Evolutionary conservation across 2,113 vertebrate genomes (phyloP).

Genomic region (Ciconia stormi): DNA sequence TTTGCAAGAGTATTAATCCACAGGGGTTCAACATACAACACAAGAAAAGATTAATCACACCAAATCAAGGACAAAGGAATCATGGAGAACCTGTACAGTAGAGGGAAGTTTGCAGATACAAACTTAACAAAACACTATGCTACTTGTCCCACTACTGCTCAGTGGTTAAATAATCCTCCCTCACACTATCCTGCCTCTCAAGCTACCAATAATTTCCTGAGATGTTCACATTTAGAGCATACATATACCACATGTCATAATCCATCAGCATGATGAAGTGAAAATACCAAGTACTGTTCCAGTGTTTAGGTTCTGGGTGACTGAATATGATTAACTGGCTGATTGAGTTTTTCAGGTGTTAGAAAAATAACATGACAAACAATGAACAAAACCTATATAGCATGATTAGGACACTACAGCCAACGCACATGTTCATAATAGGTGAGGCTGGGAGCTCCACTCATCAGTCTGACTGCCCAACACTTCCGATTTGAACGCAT

Average conservation of each 20-base stretch:
- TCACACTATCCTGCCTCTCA: not conserved
- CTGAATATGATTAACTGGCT: slow-evolving; percentile 62
- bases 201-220: slow-evolving; percentile 32
- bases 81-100: not conserved
- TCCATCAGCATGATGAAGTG: slow-evolving; percentile 62
- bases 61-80: not conserved
- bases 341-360: slow-evolving; percentile 64
- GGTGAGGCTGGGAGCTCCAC: not conserved
- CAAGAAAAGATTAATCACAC: not conserved
- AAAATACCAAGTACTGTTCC: slow-evolving; percentile 44
- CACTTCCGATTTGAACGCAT: not conserved
- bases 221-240: slow-evolving; percentile 41
- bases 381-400: not conserved
- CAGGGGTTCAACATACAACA: not conserved
- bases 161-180: not conserved
- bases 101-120: not conserved
- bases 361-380: slow-evolving; percentile 51
- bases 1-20: not conserved
- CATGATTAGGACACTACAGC: not conserved
- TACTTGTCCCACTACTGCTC: not conserved
- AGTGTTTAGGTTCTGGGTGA: slow-evolving; percentile 62
- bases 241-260: slow-evolving; percentile 59
- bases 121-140: not conserved
- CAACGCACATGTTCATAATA: not conserved
- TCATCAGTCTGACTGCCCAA: not conserved